Conservation (phyloP, 2,888 invertebrate genomes). For the Dyspetes luteomarginatus region DNA sequence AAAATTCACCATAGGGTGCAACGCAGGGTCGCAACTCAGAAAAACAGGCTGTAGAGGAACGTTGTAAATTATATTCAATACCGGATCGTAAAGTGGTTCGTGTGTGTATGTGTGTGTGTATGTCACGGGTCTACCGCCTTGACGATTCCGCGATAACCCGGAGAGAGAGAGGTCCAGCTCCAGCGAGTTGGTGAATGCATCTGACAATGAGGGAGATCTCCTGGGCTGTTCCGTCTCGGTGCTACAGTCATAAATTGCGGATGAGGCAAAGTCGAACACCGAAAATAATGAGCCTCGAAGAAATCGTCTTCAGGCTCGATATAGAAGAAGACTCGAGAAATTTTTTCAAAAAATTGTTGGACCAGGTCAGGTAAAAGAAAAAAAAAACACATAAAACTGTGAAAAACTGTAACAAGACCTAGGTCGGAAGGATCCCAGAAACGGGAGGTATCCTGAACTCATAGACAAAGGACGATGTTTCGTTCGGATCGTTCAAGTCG, state of each 20-base stretch:
- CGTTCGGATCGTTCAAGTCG: slow-evolving; percentile 24
- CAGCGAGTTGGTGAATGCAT: slow-evolving; percentile 61
- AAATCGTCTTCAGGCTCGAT: slow-evolving; percentile 6
- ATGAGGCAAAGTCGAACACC: slow-evolving; percentile 58
- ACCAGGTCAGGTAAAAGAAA: slow-evolving; percentile 42
- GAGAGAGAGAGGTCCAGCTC: slow-evolving; percentile 41
- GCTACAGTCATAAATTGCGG: slow-evolving; percentile 62
- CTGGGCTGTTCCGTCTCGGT: slow-evolving; percentile 41
- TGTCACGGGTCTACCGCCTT: slow-evolving; percentile 74
- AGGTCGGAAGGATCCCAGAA: background rate
- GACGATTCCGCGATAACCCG: slow-evolving; percentile 73
- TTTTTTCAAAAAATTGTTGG: slow-evolving; percentile 53
- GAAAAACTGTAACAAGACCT: slow-evolving; percentile 55
- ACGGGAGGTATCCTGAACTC: slow-evolving; percentile 5
- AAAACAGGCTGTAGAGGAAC: slow-evolving; percentile 68
- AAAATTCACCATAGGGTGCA: slow-evolving; percentile 56
- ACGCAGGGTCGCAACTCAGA: slow-evolving; percentile 53
- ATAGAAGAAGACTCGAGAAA: slow-evolving; percentile 19
- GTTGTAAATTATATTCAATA: slow-evolving; percentile 79
- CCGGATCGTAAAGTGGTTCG: slow-evolving; percentile 75
- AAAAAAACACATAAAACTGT: slow-evolving; percentile 40
- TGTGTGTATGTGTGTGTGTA: slow-evolving; percentile 67
- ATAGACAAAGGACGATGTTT: slow-evolving; percentile 14
- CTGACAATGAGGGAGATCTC: slow-evolving; percentile 52
- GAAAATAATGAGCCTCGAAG: slow-evolving; percentile 50